These are phyloP conservation scores for Indicator maculatus DNA, from an alignment of 2,113 vertebrate genomes.

Conservation along the genomic window DNA sequence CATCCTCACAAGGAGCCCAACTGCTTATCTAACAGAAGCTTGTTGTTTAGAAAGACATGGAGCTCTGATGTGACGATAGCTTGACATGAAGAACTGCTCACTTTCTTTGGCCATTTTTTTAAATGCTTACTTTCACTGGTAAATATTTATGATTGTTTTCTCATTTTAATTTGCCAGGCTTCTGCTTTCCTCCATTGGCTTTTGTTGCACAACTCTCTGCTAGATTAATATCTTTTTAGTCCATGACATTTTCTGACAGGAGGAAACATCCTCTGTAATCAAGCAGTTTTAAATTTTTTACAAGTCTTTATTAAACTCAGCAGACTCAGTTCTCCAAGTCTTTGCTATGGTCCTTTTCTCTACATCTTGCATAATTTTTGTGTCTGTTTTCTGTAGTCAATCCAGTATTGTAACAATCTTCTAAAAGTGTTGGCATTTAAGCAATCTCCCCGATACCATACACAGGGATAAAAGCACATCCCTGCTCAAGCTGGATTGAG, in stretches of 20 bases:
- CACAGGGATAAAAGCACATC: not conserved
- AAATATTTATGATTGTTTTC: not conserved
- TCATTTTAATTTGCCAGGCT: constrained; percentile 20
- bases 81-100: not conserved
- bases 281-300: not conserved
- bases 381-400: not conserved
- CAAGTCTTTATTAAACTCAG: not conserved
- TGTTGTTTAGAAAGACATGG: not conserved
- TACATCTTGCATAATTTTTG: not conserved
- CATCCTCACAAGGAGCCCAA: not conserved
- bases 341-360: not conserved
- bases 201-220: not conserved
- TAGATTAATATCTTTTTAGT: constrained; percentile 4
- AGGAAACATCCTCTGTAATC: not conserved
- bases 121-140: not conserved
- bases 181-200: not conserved
- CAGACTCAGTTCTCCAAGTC: not conserved
- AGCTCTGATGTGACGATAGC: not conserved
- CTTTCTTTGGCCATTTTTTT: constrained; percentile 2
- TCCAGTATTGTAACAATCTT: constrained; percentile 1
- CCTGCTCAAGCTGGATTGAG: not conserved
- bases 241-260: not conserved
- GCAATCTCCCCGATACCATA: not conserved
- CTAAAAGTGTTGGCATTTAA: not conserved
- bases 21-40: not conserved